Conservation (phyloP, 1,140 invertebrate genomes). For the Sycophila sp. region DNA sequence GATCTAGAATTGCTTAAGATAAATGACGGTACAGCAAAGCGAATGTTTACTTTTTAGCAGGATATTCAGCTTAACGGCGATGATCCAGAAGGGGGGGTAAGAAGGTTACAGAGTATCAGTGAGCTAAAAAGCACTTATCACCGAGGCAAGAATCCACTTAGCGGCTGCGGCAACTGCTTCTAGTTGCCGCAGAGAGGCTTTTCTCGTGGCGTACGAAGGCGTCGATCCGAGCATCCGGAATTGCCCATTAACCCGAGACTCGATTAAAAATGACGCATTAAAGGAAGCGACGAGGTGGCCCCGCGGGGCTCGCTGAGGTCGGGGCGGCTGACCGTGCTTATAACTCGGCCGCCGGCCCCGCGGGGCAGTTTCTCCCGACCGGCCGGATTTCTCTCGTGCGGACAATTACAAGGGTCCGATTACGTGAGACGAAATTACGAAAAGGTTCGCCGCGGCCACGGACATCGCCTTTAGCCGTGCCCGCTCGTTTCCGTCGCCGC, state of each 20-base stretch:
- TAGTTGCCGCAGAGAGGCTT: too few relatives aligned
- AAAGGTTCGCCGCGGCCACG: constrained; percentile 23
- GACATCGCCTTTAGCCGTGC: too few relatives aligned
- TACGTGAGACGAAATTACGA: constrained; percentile 40
- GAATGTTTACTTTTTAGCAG: too few relatives aligned
- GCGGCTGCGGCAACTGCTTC: too few relatives aligned
- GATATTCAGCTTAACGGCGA: too few relatives aligned
- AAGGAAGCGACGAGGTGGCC: constrained; percentile 34
- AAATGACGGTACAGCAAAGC: too few relatives aligned
- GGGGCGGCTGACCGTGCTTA: constrained; percentile 49
- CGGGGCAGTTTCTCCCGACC: constrained; percentile 50
- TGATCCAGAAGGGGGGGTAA: too few relatives aligned
- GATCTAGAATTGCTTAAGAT: too few relatives aligned
- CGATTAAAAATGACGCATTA: constrained; percentile 60
- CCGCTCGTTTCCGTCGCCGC: not conserved
- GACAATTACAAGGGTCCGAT: constrained; percentile 62
- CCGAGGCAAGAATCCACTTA: too few relatives aligned
- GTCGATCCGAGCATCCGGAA: constrained; percentile 28
- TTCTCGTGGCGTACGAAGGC: too few relatives aligned
- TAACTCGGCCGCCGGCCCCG: constrained; percentile 54
- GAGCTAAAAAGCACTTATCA: too few relatives aligned
- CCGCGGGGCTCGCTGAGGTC: constrained; percentile 45
- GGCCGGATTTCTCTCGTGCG: constrained; percentile 59
- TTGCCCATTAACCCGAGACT: constrained; percentile 52
- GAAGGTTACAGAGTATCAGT: too few relatives aligned